Percentiles rank a stretch among this genome's conserved stretches.
These are phyloP conservation scores for Prunella fulvescens DNA, from an alignment of 2,113 vertebrate species.

Conservation along the genomic window DNA sequence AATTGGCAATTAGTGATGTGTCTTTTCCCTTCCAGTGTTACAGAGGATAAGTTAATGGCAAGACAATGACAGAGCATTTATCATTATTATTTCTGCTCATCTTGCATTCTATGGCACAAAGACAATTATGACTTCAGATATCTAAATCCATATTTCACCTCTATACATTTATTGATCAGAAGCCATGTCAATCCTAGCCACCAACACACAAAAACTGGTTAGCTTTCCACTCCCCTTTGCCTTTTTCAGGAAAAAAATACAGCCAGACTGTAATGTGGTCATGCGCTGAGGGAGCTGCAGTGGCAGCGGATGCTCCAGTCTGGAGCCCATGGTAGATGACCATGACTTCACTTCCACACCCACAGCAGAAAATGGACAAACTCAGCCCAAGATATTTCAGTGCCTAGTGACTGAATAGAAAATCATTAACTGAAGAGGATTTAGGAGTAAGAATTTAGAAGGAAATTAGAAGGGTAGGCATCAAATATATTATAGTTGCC, in stretches of 20 bases:
- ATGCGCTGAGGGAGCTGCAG: background rate
- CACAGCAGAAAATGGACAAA: background rate
- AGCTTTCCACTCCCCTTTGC: background rate
- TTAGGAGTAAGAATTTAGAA: background rate
- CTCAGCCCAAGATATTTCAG: background rate
- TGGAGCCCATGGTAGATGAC: background rate
- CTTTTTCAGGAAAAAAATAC: background rate
- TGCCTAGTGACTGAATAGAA: background rate
- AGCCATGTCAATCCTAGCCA: background rate
- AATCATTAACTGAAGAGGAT: background rate
- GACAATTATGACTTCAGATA: background rate
- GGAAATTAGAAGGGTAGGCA: background rate
- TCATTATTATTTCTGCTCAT: background rate
- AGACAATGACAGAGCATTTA: background rate
- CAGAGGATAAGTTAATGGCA: background rate
- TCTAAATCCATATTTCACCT: background rate
- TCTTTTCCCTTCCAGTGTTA: background rate
- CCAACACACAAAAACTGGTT: background rate
- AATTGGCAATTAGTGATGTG: background rate
- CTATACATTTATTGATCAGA: background rate
- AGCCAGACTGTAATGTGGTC: background rate
- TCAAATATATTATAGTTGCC: accelerated
- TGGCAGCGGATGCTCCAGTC: background rate
- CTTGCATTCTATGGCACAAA: background rate
- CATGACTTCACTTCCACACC: background rate